Base-by-base conservation (phyloP, 2,797 vertebrate species). In the Caiman crocodilus region DNA sequence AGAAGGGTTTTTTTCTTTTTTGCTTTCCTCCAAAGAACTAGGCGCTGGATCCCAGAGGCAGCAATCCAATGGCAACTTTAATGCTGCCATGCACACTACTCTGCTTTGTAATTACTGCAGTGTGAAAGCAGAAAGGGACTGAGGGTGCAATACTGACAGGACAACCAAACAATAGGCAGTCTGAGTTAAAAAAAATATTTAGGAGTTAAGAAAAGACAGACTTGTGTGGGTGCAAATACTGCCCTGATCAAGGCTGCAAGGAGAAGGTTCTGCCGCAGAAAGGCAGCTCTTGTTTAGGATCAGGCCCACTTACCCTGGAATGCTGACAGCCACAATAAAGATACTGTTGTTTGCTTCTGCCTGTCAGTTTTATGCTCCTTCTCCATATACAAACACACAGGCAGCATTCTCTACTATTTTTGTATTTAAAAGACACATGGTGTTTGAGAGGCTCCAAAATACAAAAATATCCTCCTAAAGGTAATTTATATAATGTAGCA, bases 231-330 rank as follows among this genome's bases (percentile, higher is more conserved):
- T 90, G 96, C 58, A 17, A 21, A 25, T 8, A 20, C 14, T 6
- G 3, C 74, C 82, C 59, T 26, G 78, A 89, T 30, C 63, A 77
- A 82, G 69, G 14, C 84, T 87, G 83, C 93, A 78, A 10, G 42
- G 57, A 61, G 90, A 94, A 50, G 42, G 42, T 88, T 94, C 80
- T 85, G 88, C 69, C 90, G 90, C 91, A 93, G 80, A 82, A 94
- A 63, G 76, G 1, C 94, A 79, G 79, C 87, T 92, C 94, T 96
- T 94, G 90, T 90, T 86, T 3, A 32, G 74, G 85, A 58, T 67
- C 75, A 85, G 88, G 79, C 94, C 94, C 96, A 96, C 92, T 59
- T 32, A 30, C 69, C 12, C 1, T 77, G 95, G 95, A 96, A 97
- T 92, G 94, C 78, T 87, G 84, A 32, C 42, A 14, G 77, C 56